Evolutionary conservation across 1,140 invertebrate species (phyloP).

Genomic region (Ips typographus): DNA sequence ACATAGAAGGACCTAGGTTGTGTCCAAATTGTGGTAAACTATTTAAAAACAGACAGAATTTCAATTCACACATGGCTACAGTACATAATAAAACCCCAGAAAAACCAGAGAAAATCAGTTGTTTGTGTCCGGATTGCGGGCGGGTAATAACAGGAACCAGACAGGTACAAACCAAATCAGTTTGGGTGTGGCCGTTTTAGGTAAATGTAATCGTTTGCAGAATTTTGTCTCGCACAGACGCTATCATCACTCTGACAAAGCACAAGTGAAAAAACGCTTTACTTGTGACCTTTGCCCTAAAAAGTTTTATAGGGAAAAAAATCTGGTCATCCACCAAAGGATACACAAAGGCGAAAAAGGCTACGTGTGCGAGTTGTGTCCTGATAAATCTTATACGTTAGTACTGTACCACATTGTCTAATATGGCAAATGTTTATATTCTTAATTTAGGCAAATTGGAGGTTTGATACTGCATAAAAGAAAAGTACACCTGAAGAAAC

Average conservation of each 20-base stretch:
- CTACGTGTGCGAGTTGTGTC: slow-evolving; percentile 34
- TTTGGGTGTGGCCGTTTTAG: neutral
- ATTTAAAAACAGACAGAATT: slow-evolving; percentile 31
- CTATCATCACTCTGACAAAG: slow-evolving; percentile 33
- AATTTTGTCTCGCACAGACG: slow-evolving; percentile 31
- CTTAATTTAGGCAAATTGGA: slow-evolving; percentile 29
- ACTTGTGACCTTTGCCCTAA: slow-evolving; percentile 29
- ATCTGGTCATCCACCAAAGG: slow-evolving; percentile 24
- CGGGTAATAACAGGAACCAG: slow-evolving; percentile 29
- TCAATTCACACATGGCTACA: slow-evolving; percentile 31
- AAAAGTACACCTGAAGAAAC: slow-evolving; percentile 33
- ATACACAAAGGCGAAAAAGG: slow-evolving; percentile 34
- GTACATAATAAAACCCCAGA: slow-evolving; percentile 23
- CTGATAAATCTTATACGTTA: slow-evolving; percentile 33
- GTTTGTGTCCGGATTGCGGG: slow-evolving; percentile 34
- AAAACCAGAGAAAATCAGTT: slow-evolving; percentile 32
- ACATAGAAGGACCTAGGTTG: neutral
- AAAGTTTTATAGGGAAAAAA: slow-evolving; percentile 32
- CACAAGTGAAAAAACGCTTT: slow-evolving; percentile 31
- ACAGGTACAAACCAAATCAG: slow-evolving; percentile 12
- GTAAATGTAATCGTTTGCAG: slow-evolving; percentile 13
- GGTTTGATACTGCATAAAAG: slow-evolving; percentile 29
- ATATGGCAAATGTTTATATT: slow-evolving; percentile 6
- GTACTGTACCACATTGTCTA: neutral
- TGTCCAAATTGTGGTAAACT: slow-evolving; percentile 33